Percentiles rank a stretch among this genome's conserved stretches.
Conservation (phyloP, 2,113 vertebrate species). For the Tetraodon nigroviridis region DNA sequence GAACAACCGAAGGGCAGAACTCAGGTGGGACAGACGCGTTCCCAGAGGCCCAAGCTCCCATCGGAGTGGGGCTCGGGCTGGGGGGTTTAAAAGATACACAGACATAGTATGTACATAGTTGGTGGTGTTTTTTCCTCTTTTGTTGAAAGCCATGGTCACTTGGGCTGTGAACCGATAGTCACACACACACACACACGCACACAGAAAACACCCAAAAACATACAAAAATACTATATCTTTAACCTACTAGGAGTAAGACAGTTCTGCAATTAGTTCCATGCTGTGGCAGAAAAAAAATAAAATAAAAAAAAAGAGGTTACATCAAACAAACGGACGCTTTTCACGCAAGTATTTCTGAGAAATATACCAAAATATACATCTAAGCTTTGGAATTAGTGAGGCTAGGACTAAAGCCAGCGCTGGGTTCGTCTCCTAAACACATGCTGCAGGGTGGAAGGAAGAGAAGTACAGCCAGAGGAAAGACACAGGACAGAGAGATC, state of each 20-base stretch:
- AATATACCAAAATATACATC: constrained; percentile 99
- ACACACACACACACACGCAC: constrained; percentile 70
- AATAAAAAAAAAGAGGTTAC: constrained; percentile 79
- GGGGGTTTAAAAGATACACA: constrained; percentile 77
- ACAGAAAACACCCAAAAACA: constrained; percentile 91
- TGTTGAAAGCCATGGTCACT: constrained; percentile 76
- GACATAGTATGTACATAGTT: constrained; percentile 87
- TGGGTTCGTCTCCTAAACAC: constrained; percentile 98
- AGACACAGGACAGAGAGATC: constrained; percentile 81
- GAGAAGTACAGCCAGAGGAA: constrained; percentile 42
- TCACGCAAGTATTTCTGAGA: constrained; percentile 82
- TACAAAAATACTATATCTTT: constrained; percentile 99
- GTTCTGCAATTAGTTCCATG: constrained; percentile 95
- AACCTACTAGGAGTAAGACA: constrained; percentile 99
- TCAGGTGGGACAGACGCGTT: constrained; percentile 64
- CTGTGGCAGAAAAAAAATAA: constrained; percentile 88
- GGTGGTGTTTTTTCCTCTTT: constrained; percentile 52
- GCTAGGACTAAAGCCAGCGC: constrained; percentile 99
- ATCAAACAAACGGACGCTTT: constrained; percentile 83
- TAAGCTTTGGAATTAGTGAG: constrained; percentile 99
- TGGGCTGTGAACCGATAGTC: constrained; percentile 95
- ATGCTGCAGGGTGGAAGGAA: constrained; percentile 87
- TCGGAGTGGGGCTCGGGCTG: too few relatives aligned
- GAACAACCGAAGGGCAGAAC: constrained; percentile 46
- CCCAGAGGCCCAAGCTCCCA: constrained; percentile 75